A percentile compares a stretch with the other conserved stretches of the same genome.
These are phyloP conservation scores for Heterotis niloticus DNA, from an alignment of 2,113 vertebrate species.

Conservation along the genomic window DNA sequence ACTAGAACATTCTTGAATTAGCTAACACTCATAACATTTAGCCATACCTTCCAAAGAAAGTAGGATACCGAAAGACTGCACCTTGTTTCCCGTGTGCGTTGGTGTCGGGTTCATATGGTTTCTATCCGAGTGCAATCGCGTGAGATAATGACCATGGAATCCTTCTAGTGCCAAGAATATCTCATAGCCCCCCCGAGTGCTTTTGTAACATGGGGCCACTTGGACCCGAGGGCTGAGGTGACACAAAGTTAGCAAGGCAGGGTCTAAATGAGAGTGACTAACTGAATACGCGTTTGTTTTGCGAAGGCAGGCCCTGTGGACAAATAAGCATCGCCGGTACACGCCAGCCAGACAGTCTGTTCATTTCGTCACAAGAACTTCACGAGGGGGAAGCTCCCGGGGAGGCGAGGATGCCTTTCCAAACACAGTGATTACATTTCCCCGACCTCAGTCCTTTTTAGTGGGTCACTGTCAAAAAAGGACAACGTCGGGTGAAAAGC, in stretches of 20 bases:
- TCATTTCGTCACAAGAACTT: not conserved
- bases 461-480: not conserved
- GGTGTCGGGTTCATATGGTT: slow-evolving; percentile 53
- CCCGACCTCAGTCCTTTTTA: not conserved
- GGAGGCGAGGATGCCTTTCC: not conserved
- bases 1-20: slow-evolving; percentile 40
- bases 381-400: not conserved
- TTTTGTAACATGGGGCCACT: not conserved
- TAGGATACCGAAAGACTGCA: slow-evolving; percentile 26
- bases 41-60: slow-evolving; percentile 22
- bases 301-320: not conserved
- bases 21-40: slow-evolving; percentile 12
- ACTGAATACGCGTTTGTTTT: not conserved
- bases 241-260: not conserved
- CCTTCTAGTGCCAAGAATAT: slow-evolving; percentile 41
- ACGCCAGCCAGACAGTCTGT: not conserved
- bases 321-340: not conserved
- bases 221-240: not conserved
- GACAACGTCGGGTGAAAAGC: not conserved
- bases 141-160: slow-evolving; percentile 48
- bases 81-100: slow-evolving; percentile 38
- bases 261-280: slow-evolving; percentile 3
- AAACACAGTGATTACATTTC: not conserved
- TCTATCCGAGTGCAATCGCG: slow-evolving; percentile 45
- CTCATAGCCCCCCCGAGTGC: slow-evolving; percentile 29